Conservation (phyloP, 1,140 invertebrate species). For the Panonychus citri region DNA sequence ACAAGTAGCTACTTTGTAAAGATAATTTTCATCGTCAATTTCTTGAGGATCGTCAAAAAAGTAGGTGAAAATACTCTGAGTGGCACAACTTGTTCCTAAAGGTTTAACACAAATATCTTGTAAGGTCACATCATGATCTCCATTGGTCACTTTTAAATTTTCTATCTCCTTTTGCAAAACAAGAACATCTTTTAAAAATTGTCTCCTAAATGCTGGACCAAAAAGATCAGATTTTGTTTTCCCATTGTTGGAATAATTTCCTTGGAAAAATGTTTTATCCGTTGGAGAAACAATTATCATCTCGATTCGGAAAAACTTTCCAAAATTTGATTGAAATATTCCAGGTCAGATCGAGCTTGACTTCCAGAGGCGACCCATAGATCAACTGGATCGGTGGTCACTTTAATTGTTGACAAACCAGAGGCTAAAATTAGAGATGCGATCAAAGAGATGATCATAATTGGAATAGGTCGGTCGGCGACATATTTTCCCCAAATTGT, state of each 20-base stretch:
- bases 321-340: conserved; percentile 76
- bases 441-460: conserved; percentile 44
- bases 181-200: conserved; percentile 46
- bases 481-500: conserved; percentile 54
- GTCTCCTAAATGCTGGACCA: conserved; percentile 60
- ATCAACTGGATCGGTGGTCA: conserved; percentile 87
- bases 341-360: conserved; percentile 54
- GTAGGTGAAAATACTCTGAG: conserved; percentile 79
- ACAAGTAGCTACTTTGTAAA: conserved; percentile 43
- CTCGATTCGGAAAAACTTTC: conserved; percentile 68
- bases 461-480: conserved; percentile 47
- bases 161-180: conserved; percentile 43
- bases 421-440: conserved; percentile 32
- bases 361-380: conserved; percentile 79
- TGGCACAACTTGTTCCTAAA: conserved; percentile 42
- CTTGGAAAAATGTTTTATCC: conserved; percentile 8
- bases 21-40: conserved; percentile 31
- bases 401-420: conserved; percentile 31
- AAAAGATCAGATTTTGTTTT: conserved; percentile 26
- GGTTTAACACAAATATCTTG: conserved; percentile 76
- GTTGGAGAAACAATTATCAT: conserved; percentile 46
- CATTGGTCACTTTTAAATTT: not conserved
- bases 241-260: not conserved
- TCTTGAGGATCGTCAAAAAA: conserved; percentile 42
- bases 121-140: conserved; percentile 27